Base-by-base conservation (phyloP, 2,888 invertebrate species). In the Seira ritae region DNA sequence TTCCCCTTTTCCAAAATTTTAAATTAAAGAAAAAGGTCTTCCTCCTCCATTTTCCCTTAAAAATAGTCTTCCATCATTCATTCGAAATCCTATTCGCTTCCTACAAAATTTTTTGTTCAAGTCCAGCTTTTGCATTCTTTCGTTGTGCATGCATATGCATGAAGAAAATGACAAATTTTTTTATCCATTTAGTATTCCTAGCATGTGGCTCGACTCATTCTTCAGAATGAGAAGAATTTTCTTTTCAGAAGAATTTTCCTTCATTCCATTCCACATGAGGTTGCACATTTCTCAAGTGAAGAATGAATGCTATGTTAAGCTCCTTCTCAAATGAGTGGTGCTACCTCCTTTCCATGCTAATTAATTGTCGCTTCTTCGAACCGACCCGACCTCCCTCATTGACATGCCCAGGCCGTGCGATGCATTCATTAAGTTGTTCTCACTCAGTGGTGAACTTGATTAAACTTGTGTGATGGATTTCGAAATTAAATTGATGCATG, bases 171-270 rank as follows among this genome's bases (percentile, higher is more conserved):
- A 6, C 20, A 65, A 72, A 37, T 73, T 31, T 31, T 23, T 60
- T 31, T 22, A 42, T 65, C 75, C 74, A 80, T 80, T 80, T 46
- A 15, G 80, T 75, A 80, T 80, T 80, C 80, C 22, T 46, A 24
- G 50, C 80, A 75, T 46, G 55, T 31, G 75, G 31, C 66, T 8
- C 8, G 31, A 31, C 3, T 31, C 69, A 66, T 69, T 68, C 15
- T 6, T 71, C 12, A 24, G n/a, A 68, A 67, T 68, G 70, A 70
- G 69, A 80, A 68, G 60, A 23, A 70, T 74, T 69, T 69, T 23
- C 17, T 24, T n/a, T n/a, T n/a, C 24, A 42, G 20, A 68, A 62
- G 42, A 69, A 37, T 3, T 4, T 31, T 31, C 55, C 55, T 4
- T 4, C 31, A 31, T 4, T 3, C 3, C n/a, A 55, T 55, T 3